phyloP scores from a whole-genome alignment of 2,797 vertebrate species.

The Gobio occitaniae region DNA sequence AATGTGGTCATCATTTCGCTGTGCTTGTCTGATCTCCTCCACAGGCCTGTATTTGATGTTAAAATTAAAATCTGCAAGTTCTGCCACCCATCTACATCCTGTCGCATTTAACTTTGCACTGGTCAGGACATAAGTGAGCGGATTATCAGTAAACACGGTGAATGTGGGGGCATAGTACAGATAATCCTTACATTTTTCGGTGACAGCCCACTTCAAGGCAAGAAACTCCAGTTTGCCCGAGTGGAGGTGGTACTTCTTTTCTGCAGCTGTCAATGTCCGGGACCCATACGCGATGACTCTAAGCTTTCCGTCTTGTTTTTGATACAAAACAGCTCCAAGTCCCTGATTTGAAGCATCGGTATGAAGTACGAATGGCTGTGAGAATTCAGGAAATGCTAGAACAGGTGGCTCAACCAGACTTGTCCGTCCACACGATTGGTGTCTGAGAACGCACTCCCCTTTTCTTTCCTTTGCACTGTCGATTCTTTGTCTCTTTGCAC shows the following conservation, averaged over 20 bases:
- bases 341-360: not conserved
- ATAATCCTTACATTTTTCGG: no score
- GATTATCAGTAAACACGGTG: no score
- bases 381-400: not conserved
- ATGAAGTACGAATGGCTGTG: not conserved
- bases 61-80: no score
- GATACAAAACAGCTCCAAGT: not conserved
- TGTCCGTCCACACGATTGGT: no score
- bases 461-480: no score
- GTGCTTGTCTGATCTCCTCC: constrained; percentile 7
- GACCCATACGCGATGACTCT: not conserved
- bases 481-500: no score
- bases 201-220: not conserved
- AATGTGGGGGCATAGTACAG: no score
- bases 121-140: no score
- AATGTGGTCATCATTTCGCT: not conserved
- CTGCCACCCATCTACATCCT: no score
- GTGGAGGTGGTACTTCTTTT: not conserved
- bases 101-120: no score
- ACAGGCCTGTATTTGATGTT: not conserved
- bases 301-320: not conserved
- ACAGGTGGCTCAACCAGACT: not conserved
- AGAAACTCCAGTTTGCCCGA: not conserved
- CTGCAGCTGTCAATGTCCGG: not conserved
- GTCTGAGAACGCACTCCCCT: no score